Conservation (phyloP, 2,113 vertebrate genomes). For the Nycticorax nycticorax region DNA sequence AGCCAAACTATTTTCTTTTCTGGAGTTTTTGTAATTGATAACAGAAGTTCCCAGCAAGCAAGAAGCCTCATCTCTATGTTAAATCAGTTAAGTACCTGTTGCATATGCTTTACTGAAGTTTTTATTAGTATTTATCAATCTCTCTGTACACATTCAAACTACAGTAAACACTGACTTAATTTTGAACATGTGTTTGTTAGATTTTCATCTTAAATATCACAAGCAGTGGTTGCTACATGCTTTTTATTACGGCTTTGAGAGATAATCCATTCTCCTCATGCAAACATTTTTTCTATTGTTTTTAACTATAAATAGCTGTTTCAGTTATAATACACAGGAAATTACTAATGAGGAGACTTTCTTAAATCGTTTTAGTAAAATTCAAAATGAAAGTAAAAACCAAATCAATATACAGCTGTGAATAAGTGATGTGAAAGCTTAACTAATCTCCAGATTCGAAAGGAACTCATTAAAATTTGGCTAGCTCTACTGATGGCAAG, state of each 20-base stretch:
- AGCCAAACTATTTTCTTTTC: background rate
- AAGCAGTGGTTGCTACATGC: background rate
- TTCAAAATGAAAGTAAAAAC: slow-evolving; percentile 34
- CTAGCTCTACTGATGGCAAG: background rate
- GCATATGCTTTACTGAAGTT: background rate
- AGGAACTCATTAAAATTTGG: background rate
- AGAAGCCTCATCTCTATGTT: background rate
- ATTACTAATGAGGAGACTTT: background rate
- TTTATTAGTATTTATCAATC: background rate
- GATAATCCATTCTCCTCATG: background rate
- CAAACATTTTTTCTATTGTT: background rate
- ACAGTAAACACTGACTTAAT: background rate
- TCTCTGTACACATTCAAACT: background rate
- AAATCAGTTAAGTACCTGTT: background rate
- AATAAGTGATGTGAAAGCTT: slow-evolving; percentile 9
- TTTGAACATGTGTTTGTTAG: background rate
- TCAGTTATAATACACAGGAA: slow-evolving; percentile 21
- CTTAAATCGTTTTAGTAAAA: slow-evolving; percentile 8
- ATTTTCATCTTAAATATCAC: slow-evolving; percentile 10
- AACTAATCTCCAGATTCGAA: slow-evolving; percentile 5
- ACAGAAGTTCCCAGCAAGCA: background rate
- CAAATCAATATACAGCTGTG: slow-evolving; percentile 14
- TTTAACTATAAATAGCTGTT: slow-evolving; percentile 10
- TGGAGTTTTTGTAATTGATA: background rate
- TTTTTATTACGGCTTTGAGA: slow-evolving; percentile 17